Evolutionary conservation across 1,140 invertebrate species (phyloP).

Genomic region (Whitmania pigra): DNA sequence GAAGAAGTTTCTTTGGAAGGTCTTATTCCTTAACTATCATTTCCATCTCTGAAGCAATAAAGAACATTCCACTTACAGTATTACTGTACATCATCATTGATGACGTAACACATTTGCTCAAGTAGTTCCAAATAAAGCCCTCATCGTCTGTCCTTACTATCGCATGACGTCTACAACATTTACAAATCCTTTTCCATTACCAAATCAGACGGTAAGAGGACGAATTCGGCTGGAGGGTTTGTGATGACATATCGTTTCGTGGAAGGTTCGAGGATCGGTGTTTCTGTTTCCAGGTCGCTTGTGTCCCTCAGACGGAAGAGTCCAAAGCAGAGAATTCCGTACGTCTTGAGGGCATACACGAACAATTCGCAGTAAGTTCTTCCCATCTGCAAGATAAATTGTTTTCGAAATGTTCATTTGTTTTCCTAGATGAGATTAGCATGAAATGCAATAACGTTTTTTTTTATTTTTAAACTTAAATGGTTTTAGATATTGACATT

Average conservation of each 20-base stretch:
- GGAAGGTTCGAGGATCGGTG: constrained; percentile 49
- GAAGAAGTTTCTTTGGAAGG: no score
- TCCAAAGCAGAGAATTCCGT: constrained; percentile 98
- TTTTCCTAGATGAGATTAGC: neutral
- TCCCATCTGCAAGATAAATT: constrained; percentile 35
- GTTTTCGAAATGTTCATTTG: constrained; percentile 20
- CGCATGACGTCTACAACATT: no score
- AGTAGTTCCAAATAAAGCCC: no score
- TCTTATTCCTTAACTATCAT: no score
- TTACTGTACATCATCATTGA: no score
- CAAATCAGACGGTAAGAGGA: constrained; percentile 87
- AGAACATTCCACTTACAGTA: no score
- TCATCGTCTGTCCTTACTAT: no score
- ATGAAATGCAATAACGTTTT: neutral
- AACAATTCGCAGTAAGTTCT: constrained; percentile 64
- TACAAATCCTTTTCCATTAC: constrained; percentile 44
- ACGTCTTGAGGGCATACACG: constrained; percentile 84
- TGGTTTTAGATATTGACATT: neutral
- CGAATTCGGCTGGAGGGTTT: constrained; percentile 94
- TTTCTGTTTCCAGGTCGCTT: neutral
- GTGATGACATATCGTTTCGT: constrained; percentile 99
- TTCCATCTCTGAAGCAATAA: no score
- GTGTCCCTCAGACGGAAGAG: constrained; percentile 64
- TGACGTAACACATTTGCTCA: no score
- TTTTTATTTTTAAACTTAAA: neutral